Evolutionary conservation across 2,113 vertebrate species (phyloP), one percentile per base, ranked within the genome.

Genomic region (Thomomys bottae): DNA sequence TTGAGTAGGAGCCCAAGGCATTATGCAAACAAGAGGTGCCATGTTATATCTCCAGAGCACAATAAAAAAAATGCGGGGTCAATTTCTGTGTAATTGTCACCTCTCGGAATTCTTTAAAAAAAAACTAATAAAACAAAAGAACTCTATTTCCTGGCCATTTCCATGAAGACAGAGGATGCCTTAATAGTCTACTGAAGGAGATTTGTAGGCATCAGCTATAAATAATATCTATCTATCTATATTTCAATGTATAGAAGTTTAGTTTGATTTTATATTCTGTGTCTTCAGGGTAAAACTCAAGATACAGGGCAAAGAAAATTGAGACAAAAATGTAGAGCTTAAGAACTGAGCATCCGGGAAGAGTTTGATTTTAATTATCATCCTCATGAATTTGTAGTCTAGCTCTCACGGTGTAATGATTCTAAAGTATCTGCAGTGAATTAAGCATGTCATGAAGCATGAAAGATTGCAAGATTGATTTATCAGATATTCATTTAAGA

Each of bases 401-500:
- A 87, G 71, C 68, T 94, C 84, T 95, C 72, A 86, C 8, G 77
- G 63, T 28, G 83, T 87, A 92, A 92, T 86, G 75, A 94, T 91
- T 93, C 86, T 93, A 79, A 95, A 95, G 92, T 94, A 49, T 88
- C 93, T 93, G 30, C 78, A 93, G 79, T 94, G 90, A 84, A 87
- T 89, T 95, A 93, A 78, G 84, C 40, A 78, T 91, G 79, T 45
- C 92, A 84, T 64, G 63, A 92, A 87, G 57, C 79, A 93, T 63
- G 90, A 94, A 68, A 57, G 84, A 94, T 78, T 72, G 63, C 1
- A 61, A 96, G 79, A 95, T 5, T 92, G 90, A 96, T 91, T 94
- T 90, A 94, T 94, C 95, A 95, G 86, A 81, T 92, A 94, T 54
- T 94, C 91, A 95, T 93, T 97, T 93, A 94, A 96, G 91, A 95